phyloP scores from a whole-genome alignment of 2,113 vertebrate genomes.

The Mastomys natalensis region DNA sequence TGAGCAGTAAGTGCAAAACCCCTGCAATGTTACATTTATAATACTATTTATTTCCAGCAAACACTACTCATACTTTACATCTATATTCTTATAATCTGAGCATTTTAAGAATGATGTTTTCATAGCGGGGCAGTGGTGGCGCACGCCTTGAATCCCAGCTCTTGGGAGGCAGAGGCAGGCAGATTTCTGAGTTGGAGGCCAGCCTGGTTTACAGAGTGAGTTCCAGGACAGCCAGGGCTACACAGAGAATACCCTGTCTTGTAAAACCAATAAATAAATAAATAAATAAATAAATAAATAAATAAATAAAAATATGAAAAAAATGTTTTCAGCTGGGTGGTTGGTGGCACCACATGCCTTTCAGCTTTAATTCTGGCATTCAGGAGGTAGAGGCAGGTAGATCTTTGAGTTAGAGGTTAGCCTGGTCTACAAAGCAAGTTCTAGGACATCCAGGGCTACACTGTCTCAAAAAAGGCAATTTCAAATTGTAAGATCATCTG shows the following conservation, averaged over 20 bases:
- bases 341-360: no score
- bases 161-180: neutral
- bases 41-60: neutral
- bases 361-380: no score
- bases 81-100: neutral
- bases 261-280: neutral
- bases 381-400: no score
- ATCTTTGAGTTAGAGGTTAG: no score
- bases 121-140: neutral
- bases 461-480: neutral
- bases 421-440: no score
- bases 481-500: constrained; percentile 19
- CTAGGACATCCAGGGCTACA: no score
- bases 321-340: neutral
- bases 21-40: neutral
- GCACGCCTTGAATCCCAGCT: neutral
- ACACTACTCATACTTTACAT: neutral
- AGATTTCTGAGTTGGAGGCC: neutral
- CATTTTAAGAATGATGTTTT: constrained; percentile 23
- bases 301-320: no score
- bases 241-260: no score
- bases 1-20: neutral
- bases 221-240: neutral
- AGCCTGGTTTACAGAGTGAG: neutral
- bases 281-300: no score